These are phyloP conservation scores for Phallusia fumigata DNA, from an alignment of 23 tunicate genomes.

Conservation along the genomic window DNA sequence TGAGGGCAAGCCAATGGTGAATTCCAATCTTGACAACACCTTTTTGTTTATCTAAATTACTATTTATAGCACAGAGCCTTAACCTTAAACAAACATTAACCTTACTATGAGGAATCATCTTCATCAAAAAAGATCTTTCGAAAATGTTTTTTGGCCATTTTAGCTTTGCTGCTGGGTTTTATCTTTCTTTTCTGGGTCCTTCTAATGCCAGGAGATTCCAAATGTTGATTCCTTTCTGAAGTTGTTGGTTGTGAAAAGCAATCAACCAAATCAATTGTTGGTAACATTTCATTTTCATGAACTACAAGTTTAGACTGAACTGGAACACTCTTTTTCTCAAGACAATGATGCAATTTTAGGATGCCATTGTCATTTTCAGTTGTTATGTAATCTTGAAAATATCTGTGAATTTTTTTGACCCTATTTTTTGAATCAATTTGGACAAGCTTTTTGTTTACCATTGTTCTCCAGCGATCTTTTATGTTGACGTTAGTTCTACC, in stretches of 20 bases:
- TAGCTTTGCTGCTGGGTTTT: background rate
- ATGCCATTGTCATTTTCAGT: background rate
- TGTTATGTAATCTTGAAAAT: background rate
- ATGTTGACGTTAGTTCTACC: background rate
- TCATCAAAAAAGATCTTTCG: background rate
- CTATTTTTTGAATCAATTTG: background rate
- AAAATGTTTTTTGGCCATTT: background rate
- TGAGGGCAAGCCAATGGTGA: no score
- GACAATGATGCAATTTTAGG: background rate
- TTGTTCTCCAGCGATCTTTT: constrained; percentile 1
- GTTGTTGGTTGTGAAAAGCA: no score
- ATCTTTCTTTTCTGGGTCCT: background rate
- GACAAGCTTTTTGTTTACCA: background rate
- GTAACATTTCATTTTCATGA: background rate
- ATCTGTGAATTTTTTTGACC: background rate
- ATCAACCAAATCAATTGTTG: no score
- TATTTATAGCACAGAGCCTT: no score
- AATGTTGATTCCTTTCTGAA: no score
- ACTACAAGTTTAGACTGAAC: no score
- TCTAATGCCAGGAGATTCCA: background rate
- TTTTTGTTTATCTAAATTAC: no score
- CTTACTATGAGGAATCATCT: background rate
- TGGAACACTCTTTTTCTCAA: no score
- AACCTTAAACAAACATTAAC: no score
- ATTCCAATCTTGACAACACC: no score